Evolutionary conservation across 2,113 vertebrate species (phyloP).

Genomic region (Taxidea taxus): DNA sequence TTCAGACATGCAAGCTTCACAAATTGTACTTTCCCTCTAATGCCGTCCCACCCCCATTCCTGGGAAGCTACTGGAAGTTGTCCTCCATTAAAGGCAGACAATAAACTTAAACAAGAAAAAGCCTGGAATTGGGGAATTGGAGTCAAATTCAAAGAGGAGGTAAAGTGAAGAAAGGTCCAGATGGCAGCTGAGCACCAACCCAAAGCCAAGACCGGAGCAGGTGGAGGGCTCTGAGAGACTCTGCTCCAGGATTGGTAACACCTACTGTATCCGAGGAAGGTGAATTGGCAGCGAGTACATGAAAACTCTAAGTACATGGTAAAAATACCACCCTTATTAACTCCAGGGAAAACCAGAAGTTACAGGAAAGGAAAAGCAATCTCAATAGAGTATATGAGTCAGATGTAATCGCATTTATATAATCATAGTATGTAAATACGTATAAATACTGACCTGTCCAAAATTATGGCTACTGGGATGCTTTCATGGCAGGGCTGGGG

Average conservation of each 20-base stretch:
- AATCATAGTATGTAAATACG: neutral
- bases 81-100: neutral
- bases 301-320: neutral
- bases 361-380: conserved; percentile 20
- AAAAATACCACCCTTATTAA: neutral
- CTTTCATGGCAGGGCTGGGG: neutral
- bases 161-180: neutral
- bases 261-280: neutral
- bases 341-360: neutral
- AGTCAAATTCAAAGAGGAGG: neutral
- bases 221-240: neutral
- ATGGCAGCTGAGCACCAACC: neutral
- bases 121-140: neutral
- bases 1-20: neutral
- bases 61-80: neutral
- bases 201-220: neutral
- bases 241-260: neutral
- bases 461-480: neutral
- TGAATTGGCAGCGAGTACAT: neutral
- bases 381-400: neutral
- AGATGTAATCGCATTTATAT: neutral
- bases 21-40: neutral
- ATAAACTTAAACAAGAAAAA: neutral
- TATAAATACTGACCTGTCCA: neutral
- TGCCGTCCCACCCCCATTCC: neutral